Conservation (phyloP, 2,888 invertebrate species). For the Eilema sororculum region DNA sequence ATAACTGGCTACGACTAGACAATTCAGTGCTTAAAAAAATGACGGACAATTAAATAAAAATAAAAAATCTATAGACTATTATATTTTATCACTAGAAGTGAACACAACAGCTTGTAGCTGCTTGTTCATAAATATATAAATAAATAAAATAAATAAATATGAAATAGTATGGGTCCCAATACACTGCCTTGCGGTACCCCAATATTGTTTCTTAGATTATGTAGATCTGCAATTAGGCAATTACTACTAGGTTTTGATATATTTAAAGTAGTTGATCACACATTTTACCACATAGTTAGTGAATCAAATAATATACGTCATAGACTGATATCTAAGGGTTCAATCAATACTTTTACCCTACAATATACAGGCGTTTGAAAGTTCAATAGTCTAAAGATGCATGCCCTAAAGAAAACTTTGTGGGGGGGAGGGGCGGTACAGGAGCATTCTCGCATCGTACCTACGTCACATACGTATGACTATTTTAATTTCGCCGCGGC, state of each 20-base stretch:
- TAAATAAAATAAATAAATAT: too few relatives aligned
- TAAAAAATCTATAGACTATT: too few relatives aligned
- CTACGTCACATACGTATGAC: slow-evolving; percentile 63
- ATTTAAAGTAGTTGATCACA: background rate
- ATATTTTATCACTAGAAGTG: too few relatives aligned
- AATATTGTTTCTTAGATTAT: background rate
- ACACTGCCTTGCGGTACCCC: background rate
- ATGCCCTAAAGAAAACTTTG: slow-evolving; percentile 56
- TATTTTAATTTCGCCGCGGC: slow-evolving; percentile 81
- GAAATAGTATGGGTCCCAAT: background rate
- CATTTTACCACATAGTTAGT: background rate
- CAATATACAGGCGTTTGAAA: background rate
- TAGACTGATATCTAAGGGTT: background rate
- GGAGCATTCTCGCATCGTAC: slow-evolving; percentile 54
- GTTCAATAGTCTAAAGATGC: slow-evolving; percentile 7
- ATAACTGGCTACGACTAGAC: too few relatives aligned
- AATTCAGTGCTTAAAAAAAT: too few relatives aligned
- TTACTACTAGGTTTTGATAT: background rate
- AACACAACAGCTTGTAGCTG: too few relatives aligned
- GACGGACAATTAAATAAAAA: too few relatives aligned
- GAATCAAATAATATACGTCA: background rate
- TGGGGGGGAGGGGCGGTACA: slow-evolving; percentile 73
- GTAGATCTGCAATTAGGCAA: background rate
- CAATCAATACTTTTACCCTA: background rate
- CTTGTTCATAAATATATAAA: too few relatives aligned